phyloP scores from a whole-genome alignment of 2,888 invertebrate genomes.

The Euzophera pinguis region DNA sequence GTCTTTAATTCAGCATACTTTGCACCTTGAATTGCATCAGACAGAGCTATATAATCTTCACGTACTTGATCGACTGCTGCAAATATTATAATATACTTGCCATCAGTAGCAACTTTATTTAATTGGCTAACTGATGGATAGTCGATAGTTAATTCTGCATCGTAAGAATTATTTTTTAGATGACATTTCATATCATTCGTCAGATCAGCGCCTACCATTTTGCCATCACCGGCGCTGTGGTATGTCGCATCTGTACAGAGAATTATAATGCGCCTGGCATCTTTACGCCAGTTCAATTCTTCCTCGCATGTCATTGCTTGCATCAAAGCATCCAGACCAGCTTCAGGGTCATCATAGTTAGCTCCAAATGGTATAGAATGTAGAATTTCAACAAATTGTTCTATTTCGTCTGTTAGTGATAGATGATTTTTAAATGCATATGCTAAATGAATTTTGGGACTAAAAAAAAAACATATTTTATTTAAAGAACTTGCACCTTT shows the following conservation, averaged over 20 bases:
- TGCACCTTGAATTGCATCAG: conserved; percentile 83
- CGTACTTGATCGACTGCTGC: conserved; percentile 76
- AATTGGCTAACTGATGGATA: conserved; percentile 90
- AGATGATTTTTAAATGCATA: conserved; percentile 85
- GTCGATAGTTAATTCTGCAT: conserved; percentile 78
- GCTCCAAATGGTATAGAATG: conserved; percentile 37
- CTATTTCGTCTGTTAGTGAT: conserved; percentile 80
- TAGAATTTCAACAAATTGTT: conserved; percentile 40
- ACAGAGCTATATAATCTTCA: conserved; percentile 73
- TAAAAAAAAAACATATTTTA: conserved; percentile 22
- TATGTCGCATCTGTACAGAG: conserved; percentile 90
- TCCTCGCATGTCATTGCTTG: conserved; percentile 87
- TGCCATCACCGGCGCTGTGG: conserved; percentile 91
- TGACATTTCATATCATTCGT: conserved; percentile 86
- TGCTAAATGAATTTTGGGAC: conserved; percentile 79
- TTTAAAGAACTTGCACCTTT: neutral
- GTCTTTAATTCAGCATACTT: conserved; percentile 70
- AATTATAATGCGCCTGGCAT: conserved; percentile 86
- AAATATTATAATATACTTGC: conserved; percentile 89
- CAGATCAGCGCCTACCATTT: conserved; percentile 83
- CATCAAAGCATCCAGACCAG: conserved; percentile 93
- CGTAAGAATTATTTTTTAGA: conserved; percentile 74
- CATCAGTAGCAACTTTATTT: conserved; percentile 80
- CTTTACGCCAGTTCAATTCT: conserved; percentile 86
- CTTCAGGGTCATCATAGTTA: conserved; percentile 87